A percentile compares a stretch with the other conserved stretches of the same genome.
Evolutionary conservation across 2,113 vertebrate species (phyloP).

Genomic region (Onychostoma macrolepis): DNA sequence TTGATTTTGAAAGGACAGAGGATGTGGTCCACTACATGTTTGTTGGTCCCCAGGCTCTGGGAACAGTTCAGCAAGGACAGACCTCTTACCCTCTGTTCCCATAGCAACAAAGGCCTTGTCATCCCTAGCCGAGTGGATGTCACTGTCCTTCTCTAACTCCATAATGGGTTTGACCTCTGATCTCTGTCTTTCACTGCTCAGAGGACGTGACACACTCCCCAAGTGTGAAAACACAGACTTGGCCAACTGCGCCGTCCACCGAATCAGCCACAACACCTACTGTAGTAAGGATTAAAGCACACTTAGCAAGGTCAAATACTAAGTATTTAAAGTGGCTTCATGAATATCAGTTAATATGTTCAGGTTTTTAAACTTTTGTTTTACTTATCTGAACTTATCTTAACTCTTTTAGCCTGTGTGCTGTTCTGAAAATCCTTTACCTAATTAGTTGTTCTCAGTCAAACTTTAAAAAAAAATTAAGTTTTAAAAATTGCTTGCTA

Average conservation of each 20-base stretch:
- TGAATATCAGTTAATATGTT: not conserved
- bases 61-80: slow-evolving; percentile 71
- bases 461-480: too few relatives aligned
- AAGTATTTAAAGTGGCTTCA: not conserved
- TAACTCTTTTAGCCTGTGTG: too few relatives aligned
- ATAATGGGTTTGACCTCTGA: slow-evolving; percentile 79
- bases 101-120: slow-evolving; percentile 75
- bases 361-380: not conserved
- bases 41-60: slow-evolving; percentile 56
- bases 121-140: slow-evolving; percentile 66
- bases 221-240: slow-evolving; percentile 62
- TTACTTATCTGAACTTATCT: not conserved
- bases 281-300: slow-evolving; percentile 26
- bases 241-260: slow-evolving; percentile 56
- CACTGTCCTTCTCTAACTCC: slow-evolving; percentile 65
- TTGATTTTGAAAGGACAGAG: slow-evolving; percentile 36
- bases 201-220: slow-evolving; percentile 62
- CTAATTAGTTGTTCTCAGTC: too few relatives aligned
- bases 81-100: slow-evolving; percentile 69
- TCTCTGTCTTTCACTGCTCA: slow-evolving; percentile 62
- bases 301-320: not conserved
- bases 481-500: too few relatives aligned
- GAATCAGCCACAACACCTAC: slow-evolving; percentile 10
- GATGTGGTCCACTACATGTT: slow-evolving; percentile 26
- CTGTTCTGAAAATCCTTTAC: not conserved